Evolutionary conservation across 2,797 vertebrate genomes (phyloP).

Genomic region (Hephaestus fuliginosus): DNA sequence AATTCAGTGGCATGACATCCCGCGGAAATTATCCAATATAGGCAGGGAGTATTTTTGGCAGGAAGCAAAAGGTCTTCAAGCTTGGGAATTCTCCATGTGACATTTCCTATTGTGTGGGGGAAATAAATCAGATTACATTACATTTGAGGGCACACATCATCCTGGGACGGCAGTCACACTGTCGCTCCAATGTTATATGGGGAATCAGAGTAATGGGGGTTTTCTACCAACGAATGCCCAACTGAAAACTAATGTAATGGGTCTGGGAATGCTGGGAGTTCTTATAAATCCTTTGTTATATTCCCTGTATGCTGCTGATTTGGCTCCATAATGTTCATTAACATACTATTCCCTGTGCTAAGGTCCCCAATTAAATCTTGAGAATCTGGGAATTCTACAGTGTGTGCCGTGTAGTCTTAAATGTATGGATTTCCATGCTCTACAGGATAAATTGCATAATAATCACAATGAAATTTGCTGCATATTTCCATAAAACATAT

Average conservation of each 20-base stretch:
- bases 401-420: neutral
- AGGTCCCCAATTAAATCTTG: slow-evolving; percentile 19
- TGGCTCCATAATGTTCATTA: slow-evolving; percentile 31
- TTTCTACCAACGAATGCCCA: slow-evolving; percentile 9
- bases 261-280: slow-evolving; percentile 10
- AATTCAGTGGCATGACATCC: slow-evolving; percentile 63
- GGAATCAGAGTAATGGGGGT: slow-evolving; percentile 26
- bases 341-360: slow-evolving; percentile 9
- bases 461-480: neutral
- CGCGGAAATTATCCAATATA: slow-evolving; percentile 57
- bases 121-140: slow-evolving; percentile 64
- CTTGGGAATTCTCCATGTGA: slow-evolving; percentile 54
- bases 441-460: slow-evolving; percentile 15
- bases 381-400: slow-evolving; percentile 17
- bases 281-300: slow-evolving; percentile 5
- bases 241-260: slow-evolving; percentile 17
- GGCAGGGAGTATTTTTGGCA: slow-evolving; percentile 66
- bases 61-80: slow-evolving; percentile 54
- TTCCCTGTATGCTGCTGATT: slow-evolving; percentile 13
- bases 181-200: slow-evolving; percentile 22
- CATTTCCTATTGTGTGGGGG: slow-evolving; percentile 51
- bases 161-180: slow-evolving; percentile 1
- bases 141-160: slow-evolving; percentile 42
- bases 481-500: slow-evolving; percentile 26
- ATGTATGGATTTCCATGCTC: neutral